A percentile compares a stretch with the other conserved stretches of the same genome.
phyloP scores from a whole-genome alignment of 2,113 vertebrate genomes.

The Microcebus jonahi region DNA sequence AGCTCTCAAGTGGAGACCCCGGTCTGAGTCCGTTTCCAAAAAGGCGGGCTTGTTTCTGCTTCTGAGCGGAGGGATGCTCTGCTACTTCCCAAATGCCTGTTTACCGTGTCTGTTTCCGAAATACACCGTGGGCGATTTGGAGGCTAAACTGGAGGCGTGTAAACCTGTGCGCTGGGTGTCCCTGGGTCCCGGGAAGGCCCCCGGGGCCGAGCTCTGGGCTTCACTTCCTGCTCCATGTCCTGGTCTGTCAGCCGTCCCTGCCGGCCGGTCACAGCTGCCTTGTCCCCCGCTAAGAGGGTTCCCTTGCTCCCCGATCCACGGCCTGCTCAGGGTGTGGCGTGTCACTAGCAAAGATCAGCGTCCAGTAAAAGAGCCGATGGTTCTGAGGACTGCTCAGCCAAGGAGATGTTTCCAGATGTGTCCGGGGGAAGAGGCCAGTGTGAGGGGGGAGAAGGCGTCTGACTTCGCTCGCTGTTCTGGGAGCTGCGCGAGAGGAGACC shows the following conservation, averaged over 20 bases:
- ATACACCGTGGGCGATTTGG: too few species aligned
- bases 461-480: background rate
- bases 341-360: background rate
- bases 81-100: background rate
- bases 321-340: accelerated
- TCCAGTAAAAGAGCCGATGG: background rate
- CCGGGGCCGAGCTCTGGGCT: accelerated
- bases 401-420: too few species aligned
- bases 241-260: background rate
- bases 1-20: background rate
- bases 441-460: accelerated
- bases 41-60: background rate
- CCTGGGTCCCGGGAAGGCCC: accelerated
- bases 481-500: accelerated
- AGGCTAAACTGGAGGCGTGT: background rate
- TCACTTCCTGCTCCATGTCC: accelerated
- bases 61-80: background rate
- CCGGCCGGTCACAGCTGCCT: accelerated
- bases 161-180: background rate
- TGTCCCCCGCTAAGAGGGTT: too few species aligned
- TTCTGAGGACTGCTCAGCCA: background rate
- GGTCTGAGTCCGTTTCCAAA: background rate
- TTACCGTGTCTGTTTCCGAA: background rate
- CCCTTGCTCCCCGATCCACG: too few species aligned
- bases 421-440: background rate